phyloP scores from a whole-genome alignment of 2,113 vertebrate genomes.

The Sitta europaea region DNA sequence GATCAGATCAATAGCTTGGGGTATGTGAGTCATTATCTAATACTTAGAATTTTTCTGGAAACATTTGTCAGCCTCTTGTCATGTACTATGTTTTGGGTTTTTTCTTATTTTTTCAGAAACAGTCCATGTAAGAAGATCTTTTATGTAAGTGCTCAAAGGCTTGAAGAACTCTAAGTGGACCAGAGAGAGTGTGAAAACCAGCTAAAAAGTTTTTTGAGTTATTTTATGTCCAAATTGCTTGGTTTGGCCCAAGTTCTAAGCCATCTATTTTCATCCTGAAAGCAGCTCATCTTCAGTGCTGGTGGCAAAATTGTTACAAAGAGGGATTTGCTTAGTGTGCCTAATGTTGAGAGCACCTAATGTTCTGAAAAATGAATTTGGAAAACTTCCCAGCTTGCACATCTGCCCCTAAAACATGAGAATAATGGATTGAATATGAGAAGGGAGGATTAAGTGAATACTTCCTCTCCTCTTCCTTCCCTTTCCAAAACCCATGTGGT shows the following conservation, averaged over 20 bases:
- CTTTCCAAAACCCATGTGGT: not conserved
- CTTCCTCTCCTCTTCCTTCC: not conserved
- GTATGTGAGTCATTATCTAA: not conserved
- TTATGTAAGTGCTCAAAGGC: not conserved
- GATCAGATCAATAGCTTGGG: not conserved
- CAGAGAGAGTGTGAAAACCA: not conserved
- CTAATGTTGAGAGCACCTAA: slow-evolving; percentile 56
- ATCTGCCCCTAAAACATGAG: slow-evolving; percentile 6
- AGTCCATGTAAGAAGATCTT: not conserved
- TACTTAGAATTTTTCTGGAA: not conserved
- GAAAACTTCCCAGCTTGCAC: slow-evolving; percentile 43
- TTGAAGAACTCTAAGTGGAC: not conserved
- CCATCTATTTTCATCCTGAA: slow-evolving; percentile 39
- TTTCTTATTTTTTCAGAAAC: not conserved
- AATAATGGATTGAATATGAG: not conserved
- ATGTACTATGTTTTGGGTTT: fast-evolving
- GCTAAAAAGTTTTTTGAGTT: not conserved
- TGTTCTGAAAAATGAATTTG: slow-evolving; percentile 66
- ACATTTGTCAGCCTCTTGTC: not conserved
- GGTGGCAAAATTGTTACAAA: slow-evolving; percentile 51
- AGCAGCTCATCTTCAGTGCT: slow-evolving; percentile 6
- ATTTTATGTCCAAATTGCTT: slow-evolving; percentile 20
- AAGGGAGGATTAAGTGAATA: not conserved
- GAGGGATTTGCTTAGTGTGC: slow-evolving; percentile 19
- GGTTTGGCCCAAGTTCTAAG: not conserved